Percentiles rank a stretch among this genome's conserved stretches.
These are phyloP conservation scores for Micromesistius poutassou DNA, from an alignment of 2,797 vertebrate species.

Conservation along the genomic window DNA sequence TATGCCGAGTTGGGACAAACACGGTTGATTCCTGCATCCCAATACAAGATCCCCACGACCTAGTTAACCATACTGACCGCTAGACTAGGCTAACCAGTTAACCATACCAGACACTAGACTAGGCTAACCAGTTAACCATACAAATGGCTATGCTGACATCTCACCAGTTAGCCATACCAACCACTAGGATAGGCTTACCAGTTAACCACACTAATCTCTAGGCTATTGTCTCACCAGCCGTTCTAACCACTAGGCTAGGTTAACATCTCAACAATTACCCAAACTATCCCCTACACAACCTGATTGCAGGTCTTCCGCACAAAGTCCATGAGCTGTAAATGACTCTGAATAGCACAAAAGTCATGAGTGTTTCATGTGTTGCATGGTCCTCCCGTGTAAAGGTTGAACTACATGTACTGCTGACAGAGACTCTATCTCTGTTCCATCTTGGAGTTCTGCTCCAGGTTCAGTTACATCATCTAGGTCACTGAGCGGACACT, in stretches of 20 bases:
- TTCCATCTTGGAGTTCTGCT: too few species aligned
- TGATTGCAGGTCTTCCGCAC: not conserved
- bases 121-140: not conserved
- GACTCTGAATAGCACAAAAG: not conserved
- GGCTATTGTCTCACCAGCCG: too few species aligned
- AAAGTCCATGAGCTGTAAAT: not conserved
- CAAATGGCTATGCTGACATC: not conserved
- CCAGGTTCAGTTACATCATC: not conserved
- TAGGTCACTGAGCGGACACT: too few species aligned
- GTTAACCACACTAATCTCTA: too few species aligned
- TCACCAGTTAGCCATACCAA: not conserved
- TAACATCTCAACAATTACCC: too few species aligned
- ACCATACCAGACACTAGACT: too few species aligned
- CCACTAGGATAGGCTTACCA: too few species aligned
- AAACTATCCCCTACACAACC: not conserved
- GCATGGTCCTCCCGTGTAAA: not conserved
- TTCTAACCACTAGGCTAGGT: not conserved
- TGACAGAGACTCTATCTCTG: too few species aligned
- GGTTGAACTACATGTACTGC: not conserved
- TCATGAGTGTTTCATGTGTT: not conserved
- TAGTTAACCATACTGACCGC: too few species aligned
- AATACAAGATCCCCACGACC: too few species aligned
- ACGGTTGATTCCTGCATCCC: not conserved
- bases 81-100: too few species aligned
- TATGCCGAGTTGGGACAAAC: not conserved